Percentiles rank a stretch among this genome's conserved stretches.
Evolutionary conservation across 37 sponge, comb jelly and placozoan species (phyloP).

Genomic region (Aphrocallistes beatrix): DNA sequence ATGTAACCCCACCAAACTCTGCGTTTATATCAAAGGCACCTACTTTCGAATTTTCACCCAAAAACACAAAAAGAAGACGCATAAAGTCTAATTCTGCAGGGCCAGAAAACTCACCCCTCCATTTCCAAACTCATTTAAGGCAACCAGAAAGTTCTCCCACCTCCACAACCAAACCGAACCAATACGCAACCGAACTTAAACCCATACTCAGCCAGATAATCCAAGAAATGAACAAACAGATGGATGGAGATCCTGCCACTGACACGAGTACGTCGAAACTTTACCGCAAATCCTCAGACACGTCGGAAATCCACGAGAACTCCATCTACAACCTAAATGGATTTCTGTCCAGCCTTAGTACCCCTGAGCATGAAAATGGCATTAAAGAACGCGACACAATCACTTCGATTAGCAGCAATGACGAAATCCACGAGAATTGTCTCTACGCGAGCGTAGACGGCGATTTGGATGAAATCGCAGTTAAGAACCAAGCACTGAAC

Average conservation of each 20-base stretch:
- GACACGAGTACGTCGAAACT: neutral
- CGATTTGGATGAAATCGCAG: neutral
- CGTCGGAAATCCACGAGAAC: neutral
- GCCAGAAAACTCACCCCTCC: neutral
- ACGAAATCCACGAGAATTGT: neutral
- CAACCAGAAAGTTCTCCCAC: no score
- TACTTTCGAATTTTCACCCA: neutral
- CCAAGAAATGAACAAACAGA: neutral
- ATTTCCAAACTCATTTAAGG: no score
- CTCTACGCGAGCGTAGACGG: neutral
- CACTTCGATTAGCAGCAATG: neutral
- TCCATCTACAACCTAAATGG: neutral
- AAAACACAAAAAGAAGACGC: neutral
- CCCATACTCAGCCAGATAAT: neutral
- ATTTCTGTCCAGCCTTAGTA: neutral
- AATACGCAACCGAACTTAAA: conserved; percentile 3
- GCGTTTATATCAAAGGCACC: neutral
- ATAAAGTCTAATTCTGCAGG: neutral
- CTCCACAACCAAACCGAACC: neutral
- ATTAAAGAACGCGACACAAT: neutral
- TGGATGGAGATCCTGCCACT: neutral
- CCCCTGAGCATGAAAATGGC: neutral
- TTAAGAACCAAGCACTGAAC: neutral
- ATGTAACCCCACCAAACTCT: conserved; percentile 13
- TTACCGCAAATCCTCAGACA: neutral